Percentiles rank a stretch among this genome's conserved stretches.
Conservation (phyloP, 2,888 invertebrate species). For the Polietes domitor region DNA sequence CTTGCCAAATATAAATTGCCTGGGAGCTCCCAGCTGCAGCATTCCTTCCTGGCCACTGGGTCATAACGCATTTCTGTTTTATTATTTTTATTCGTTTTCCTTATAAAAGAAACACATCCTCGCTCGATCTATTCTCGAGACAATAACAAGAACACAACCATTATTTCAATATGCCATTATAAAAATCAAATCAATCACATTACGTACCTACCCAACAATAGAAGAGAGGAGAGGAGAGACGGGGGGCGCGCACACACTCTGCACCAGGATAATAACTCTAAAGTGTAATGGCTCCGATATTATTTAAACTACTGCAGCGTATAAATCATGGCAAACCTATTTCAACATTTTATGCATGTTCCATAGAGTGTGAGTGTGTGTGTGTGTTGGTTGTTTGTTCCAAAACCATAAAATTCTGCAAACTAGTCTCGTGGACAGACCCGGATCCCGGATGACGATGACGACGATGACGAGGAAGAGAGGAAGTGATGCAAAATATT, state of each 20-base stretch:
- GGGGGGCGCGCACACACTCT: no score
- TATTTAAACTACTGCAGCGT: constrained; percentile 55
- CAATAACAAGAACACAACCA: neutral
- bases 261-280: constrained; percentile 5
- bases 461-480: neutral
- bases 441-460: neutral
- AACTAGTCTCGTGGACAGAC: neutral
- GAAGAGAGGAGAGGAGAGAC: neutral
- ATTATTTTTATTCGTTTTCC: neutral
- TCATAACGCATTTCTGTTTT: neutral
- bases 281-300: constrained; percentile 35
- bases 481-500: neutral
- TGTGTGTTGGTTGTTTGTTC: neutral
- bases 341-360: constrained; percentile 1
- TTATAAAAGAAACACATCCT: neutral
- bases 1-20: neutral
- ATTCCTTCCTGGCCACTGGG: no score
- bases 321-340: constrained; percentile 53
- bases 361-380: neutral
- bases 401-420: neutral
- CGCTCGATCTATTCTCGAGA: neutral
- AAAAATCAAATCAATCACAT: constrained; percentile 40
- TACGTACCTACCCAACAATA: neutral
- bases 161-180: constrained; percentile 29
- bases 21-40: neutral